phyloP scores from a whole-genome alignment of 2,888 invertebrate genomes.

The Alcis repandata region DNA sequence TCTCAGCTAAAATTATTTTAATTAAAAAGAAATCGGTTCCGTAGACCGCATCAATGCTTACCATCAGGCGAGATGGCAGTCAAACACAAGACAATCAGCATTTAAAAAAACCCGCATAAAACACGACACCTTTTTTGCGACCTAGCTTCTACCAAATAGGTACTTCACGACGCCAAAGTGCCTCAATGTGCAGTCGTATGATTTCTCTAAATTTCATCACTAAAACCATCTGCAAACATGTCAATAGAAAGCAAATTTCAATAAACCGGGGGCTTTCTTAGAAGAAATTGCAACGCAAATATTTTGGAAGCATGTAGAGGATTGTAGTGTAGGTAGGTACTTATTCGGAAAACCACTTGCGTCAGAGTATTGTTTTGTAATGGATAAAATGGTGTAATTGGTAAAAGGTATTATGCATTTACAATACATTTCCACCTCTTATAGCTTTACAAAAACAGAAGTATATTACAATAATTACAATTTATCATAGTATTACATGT shows the following conservation, averaged over 20 bases:
- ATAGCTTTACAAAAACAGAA: too few relatives aligned
- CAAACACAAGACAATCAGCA: too few relatives aligned
- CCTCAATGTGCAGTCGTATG: conserved; percentile 34
- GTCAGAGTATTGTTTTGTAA: conserved; percentile 34
- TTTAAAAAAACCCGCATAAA: neutral
- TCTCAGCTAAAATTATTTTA: too few relatives aligned
- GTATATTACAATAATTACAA: too few relatives aligned
- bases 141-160: neutral
- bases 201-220: conserved; percentile 52
- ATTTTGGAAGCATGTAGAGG: conserved; percentile 11
- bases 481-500: too few relatives aligned
- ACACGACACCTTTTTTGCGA: neutral
- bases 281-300: conserved; percentile 39
- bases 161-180: conserved; percentile 21
- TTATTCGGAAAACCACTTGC: conserved; percentile 12
- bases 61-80: too few relatives aligned
- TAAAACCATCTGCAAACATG: conserved; percentile 54
- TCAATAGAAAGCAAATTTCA: conserved; percentile 64
- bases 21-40: too few relatives aligned
- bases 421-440: too few relatives aligned
- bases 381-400: conserved; percentile 8
- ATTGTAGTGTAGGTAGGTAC: neutral
- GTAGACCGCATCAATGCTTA: too few relatives aligned
- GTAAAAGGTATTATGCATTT: too few relatives aligned
- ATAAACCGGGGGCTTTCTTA: conserved; percentile 48